Conservation (phyloP, 1,140 invertebrate species). For the Trichonephila clavipes region DNA sequence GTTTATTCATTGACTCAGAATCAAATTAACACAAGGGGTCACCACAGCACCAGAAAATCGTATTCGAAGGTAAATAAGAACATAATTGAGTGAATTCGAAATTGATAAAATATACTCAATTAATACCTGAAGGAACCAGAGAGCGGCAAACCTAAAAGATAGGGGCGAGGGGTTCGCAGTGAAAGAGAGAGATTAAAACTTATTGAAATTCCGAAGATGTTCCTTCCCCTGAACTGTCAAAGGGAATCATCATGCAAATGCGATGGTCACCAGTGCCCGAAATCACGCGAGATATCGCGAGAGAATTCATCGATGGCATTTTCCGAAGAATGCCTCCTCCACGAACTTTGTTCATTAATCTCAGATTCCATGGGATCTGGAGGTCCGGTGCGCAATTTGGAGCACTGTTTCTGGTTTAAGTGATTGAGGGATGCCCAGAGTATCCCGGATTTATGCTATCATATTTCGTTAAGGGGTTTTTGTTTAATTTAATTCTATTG, state of each 20-base stretch:
- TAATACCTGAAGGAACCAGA: constrained; percentile 14
- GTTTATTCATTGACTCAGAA: constrained; percentile 34
- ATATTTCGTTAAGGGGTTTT: background rate
- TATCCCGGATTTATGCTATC: background rate
- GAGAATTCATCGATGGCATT: constrained; percentile 71
- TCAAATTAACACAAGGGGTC: constrained; percentile 46
- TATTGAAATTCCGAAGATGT: constrained; percentile 76
- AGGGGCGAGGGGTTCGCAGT: background rate
- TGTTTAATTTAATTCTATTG: background rate
- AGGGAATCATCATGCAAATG: constrained; percentile 75
- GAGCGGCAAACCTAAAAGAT: background rate
- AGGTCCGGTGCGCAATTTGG: constrained; percentile 47
- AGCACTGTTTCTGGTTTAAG: constrained; percentile 37
- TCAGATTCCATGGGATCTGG: constrained; percentile 43
- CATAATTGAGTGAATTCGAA: constrained; percentile 67
- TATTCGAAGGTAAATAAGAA: constrained; percentile 61
- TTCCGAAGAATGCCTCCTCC: constrained; percentile 34
- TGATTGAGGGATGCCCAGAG: background rate
- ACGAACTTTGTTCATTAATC: constrained; percentile 75
- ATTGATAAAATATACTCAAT: constrained; percentile 67
- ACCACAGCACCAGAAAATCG: background rate
- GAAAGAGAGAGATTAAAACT: constrained; percentile 75
- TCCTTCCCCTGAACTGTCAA: constrained; percentile 56
- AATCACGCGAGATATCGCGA: constrained; percentile 69
- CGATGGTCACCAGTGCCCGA: constrained; percentile 74